A percentile compares a stretch with the other conserved stretches of the same genome.
These are phyloP conservation scores for Lemur catta DNA, from an alignment of 2,797 vertebrate species.

Conservation along the genomic window DNA sequence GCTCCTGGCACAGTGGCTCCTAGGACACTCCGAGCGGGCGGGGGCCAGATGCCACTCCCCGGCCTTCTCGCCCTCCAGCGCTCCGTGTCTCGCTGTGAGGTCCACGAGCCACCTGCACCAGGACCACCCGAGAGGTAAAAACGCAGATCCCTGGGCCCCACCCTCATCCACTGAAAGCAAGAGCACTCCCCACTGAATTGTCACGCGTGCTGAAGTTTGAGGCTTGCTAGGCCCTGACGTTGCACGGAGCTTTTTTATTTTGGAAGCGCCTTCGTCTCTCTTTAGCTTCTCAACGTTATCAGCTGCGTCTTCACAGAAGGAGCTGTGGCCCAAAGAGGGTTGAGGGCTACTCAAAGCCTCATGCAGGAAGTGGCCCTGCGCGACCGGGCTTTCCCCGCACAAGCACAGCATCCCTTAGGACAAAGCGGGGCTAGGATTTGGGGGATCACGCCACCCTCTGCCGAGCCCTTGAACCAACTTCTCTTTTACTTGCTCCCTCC, in stretches of 20 bases:
- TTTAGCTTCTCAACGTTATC: fast-evolving
- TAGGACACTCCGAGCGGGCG: neutral
- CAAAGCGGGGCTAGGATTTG: fast-evolving
- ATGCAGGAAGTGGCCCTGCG: neutral
- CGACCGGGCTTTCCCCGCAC: fast-evolving
- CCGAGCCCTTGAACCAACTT: too few species aligned
- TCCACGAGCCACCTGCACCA: neutral
- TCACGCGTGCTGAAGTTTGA: neutral
- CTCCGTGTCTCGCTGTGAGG: neutral
- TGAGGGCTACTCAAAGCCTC: neutral
- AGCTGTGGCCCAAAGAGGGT: neutral
- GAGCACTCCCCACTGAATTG: too few species aligned
- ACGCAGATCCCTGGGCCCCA: neutral
- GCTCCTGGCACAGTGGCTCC: neutral
- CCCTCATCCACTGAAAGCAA: neutral
- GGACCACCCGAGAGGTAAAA: neutral
- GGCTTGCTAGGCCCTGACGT: neutral
- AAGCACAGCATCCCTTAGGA: fast-evolving
- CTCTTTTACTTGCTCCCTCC: neutral
- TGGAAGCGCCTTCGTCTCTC: too few species aligned
- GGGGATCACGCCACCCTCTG: fast-evolving
- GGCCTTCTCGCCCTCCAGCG: fast-evolving
- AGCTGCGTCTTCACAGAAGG: too few species aligned
- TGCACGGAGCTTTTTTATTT: neutral
- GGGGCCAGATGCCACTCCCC: neutral